Percentiles rank a stretch among this genome's conserved stretches.
phyloP scores from a whole-genome alignment of 2,888 invertebrate species.

The Synergus umbraculus region DNA sequence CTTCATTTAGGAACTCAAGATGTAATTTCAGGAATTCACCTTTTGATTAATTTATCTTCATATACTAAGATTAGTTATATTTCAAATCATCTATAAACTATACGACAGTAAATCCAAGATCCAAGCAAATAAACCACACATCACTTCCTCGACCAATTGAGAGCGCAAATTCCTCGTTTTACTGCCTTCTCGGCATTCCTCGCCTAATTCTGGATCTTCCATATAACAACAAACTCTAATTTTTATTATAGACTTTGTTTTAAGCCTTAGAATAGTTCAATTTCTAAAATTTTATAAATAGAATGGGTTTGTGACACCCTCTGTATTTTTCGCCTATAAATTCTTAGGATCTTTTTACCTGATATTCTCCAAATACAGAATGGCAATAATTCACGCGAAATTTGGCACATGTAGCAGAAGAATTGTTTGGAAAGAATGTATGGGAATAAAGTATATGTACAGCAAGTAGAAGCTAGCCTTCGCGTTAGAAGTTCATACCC shows the following conservation, averaged over 20 bases:
- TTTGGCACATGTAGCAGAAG: not conserved
- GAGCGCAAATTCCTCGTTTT: constrained; percentile 12
- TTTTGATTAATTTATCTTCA: too few species aligned
- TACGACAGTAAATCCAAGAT: too few species aligned
- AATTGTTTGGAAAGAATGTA: constrained; percentile 13
- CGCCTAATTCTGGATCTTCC: not conserved
- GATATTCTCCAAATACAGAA: not conserved
- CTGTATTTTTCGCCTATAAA: too few species aligned
- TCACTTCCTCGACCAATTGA: constrained; percentile 2
- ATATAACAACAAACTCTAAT: not conserved
- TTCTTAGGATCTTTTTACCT: not conserved
- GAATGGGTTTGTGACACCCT: too few species aligned
- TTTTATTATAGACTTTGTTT: too few species aligned
- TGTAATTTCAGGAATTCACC: too few species aligned
- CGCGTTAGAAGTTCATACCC: constrained; percentile 51
- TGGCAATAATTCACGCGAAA: not conserved
- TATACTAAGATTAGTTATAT: too few species aligned
- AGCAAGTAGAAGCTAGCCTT: constrained; percentile 43
- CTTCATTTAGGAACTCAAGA: too few species aligned
- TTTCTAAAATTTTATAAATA: too few species aligned
- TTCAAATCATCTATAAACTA: too few species aligned
- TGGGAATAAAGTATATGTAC: not conserved
- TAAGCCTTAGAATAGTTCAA: too few species aligned
- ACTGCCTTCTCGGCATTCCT: constrained; percentile 12
- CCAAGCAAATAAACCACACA: too few species aligned